These are phyloP conservation scores for Rattus rattus DNA, from an alignment of 2,113 vertebrate genomes.

Conservation along the genomic window DNA sequence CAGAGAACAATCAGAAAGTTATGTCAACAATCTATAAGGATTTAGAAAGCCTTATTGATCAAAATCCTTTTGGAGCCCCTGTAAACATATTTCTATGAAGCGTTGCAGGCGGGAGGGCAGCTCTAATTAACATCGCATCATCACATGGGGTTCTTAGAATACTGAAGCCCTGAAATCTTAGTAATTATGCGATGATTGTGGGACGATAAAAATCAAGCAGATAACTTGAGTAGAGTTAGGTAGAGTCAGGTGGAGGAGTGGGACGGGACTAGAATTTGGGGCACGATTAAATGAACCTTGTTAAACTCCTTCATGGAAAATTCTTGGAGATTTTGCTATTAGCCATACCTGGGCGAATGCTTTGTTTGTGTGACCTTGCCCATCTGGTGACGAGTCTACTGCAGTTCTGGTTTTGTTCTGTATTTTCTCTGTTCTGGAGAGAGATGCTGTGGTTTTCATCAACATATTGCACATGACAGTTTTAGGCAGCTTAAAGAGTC, in stretches of 20 bases:
- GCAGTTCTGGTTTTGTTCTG: accelerated
- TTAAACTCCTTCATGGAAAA: background rate
- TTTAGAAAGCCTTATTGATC: background rate
- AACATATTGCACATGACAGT: background rate
- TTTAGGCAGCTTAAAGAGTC: background rate
- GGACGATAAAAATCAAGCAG: background rate
- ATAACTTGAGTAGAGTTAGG: background rate
- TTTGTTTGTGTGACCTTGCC: accelerated
- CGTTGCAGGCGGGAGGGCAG: background rate
- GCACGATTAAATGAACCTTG: background rate
- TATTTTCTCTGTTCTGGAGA: background rate
- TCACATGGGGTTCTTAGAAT: too few relatives aligned
- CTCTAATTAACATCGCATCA: background rate
- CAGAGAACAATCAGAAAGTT: background rate
- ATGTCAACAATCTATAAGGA: background rate
- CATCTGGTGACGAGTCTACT: accelerated
- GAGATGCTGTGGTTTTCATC: background rate
- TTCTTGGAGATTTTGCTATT: background rate
- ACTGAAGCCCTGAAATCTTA: background rate
- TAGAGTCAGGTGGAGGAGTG: background rate
- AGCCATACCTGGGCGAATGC: background rate
- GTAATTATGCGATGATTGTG: accelerated
- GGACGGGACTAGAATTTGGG: background rate
- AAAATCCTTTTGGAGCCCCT: background rate
- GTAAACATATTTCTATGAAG: background rate